Base-by-base conservation (phyloP, 2,888 invertebrate genomes). In the Lypha dubia region DNA sequence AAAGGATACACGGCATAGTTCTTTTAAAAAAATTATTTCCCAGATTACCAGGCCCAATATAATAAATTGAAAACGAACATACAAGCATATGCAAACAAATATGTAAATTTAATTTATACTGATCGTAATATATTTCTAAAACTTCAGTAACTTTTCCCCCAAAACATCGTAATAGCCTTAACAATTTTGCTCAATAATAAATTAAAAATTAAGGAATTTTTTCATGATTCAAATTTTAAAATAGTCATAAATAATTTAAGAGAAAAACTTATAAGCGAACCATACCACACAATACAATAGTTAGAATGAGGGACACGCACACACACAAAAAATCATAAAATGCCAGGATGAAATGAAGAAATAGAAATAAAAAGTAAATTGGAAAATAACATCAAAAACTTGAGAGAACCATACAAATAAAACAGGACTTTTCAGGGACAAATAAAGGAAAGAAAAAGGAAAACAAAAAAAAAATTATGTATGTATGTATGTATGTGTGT, bases 161-260 rank as follows among this genome's bases (percentile, higher is more conserved):
- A 7, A 3, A 38, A 44, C 13, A 63, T 60, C 35, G 28, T 35
- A 63, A 53, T 9, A 38, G 13, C n/a, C 44, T 17, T 51, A 63
- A 38, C 1, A 22, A 41, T 56, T 53, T 56, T 17, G 1, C 20
- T 56, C 20, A 32, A 3, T 35, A 32, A 32, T 65, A 56, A 75
- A 35, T 65, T 56, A 51, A 63, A 41, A 51, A 74, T 41, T 74
- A 63, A 75, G 9, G 44, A 32, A 17, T 62, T 41, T 73, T n/a
- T 44, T 41, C 32, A 58, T 46, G 58, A 11, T 67, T 49, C 35
- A 58, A 28, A 46, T 71, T 65, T 71, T 44, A 20, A 75, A 85
- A 68, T 38, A 62, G 41, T 73, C 35, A 82, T 77, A 82, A 79
- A 85, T 74, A 74, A 79, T 81, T 77, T 73, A 81, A 68, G 71